Percentiles rank a stretch among this genome's conserved stretches.
Conservation (phyloP, 1,140 invertebrate species). For the Akabosia matsudoensis region DNA sequence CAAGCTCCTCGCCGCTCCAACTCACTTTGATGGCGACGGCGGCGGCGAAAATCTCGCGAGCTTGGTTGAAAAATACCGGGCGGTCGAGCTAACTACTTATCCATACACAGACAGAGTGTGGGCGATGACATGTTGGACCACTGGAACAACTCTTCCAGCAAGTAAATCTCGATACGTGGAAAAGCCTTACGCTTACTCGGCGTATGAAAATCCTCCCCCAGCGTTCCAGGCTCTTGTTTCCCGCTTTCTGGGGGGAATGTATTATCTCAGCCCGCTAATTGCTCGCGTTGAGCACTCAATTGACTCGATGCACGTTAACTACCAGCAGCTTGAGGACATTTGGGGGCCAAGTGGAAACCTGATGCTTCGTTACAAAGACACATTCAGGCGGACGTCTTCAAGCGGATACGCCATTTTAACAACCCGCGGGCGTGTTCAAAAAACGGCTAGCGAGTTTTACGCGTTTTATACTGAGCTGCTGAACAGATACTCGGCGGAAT, state of each 20-base stretch:
- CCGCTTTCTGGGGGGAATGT: background rate
- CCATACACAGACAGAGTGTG: background rate
- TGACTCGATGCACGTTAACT: background rate
- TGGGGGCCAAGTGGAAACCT: background rate
- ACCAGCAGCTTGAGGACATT: background rate
- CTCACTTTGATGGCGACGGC: background rate
- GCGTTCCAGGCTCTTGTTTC: background rate
- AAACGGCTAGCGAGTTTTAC: slow-evolving; percentile 1
- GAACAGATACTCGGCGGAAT: background rate
- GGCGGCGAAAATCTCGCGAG: background rate
- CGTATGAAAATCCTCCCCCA: background rate
- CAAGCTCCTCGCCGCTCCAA: background rate
- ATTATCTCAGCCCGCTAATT: background rate
- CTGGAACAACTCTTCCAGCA: background rate
- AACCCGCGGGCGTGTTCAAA: background rate
- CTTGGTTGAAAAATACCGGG: background rate
- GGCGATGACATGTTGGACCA: background rate
- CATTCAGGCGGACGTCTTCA: background rate
- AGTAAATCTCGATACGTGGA: background rate
- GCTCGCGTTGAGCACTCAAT: background rate
- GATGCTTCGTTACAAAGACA: background rate
- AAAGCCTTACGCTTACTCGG: background rate
- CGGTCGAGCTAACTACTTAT: background rate
- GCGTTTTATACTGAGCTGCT: background rate
- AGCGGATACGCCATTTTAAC: slow-evolving; percentile 21